A percentile compares a stretch with the other conserved stretches of the same genome.
phyloP scores from a whole-genome alignment of 2,888 invertebrate genomes.

The Drosophila paranaensis region DNA sequence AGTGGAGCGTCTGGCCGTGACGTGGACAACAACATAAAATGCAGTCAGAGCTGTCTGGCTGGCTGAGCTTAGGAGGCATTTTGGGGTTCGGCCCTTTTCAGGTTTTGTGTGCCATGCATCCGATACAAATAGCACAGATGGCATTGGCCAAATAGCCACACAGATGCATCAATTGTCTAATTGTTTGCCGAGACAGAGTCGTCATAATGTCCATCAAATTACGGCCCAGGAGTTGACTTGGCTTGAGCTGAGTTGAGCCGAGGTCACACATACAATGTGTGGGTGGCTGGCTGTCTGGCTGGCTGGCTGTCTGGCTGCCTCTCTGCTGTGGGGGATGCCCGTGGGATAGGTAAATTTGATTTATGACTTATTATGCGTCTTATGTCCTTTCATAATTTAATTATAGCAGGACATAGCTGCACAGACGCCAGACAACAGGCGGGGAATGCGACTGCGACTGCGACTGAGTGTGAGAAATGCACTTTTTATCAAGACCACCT shows the following conservation, averaged over 20 bases:
- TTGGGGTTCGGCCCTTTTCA: constrained; percentile 65
- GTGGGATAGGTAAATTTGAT: constrained; percentile 82
- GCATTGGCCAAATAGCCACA: constrained; percentile 49
- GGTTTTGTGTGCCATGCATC: constrained; percentile 44
- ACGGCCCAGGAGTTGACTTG: constrained; percentile 18
- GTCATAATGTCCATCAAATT: constrained; percentile 77
- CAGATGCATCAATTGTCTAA: constrained; percentile 78
- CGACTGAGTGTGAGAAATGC: constrained; percentile 14
- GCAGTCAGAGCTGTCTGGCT: constrained; percentile 38
- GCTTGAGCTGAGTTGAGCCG: constrained; percentile 2
- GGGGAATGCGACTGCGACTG: constrained; percentile 44
- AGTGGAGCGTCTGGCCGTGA: constrained; percentile 56
- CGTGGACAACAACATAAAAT: constrained; percentile 67
- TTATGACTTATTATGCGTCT: constrained; percentile 84
- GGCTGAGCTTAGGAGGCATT: constrained; percentile 22
- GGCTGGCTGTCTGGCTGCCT: background rate
- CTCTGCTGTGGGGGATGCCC: constrained; percentile 35
- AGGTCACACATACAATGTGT: constrained; percentile 7
- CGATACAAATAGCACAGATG: constrained; percentile 60
- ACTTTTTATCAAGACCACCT: constrained; percentile 47
- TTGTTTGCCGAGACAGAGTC: constrained; percentile 78
- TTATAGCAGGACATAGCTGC: constrained; percentile 73
- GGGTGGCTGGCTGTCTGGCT: constrained; percentile 49
- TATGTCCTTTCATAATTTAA: constrained; percentile 84
- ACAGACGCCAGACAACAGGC: constrained; percentile 35